phyloP scores from a whole-genome alignment of 1,140 invertebrate genomes.

The Hyphantria cunea region DNA sequence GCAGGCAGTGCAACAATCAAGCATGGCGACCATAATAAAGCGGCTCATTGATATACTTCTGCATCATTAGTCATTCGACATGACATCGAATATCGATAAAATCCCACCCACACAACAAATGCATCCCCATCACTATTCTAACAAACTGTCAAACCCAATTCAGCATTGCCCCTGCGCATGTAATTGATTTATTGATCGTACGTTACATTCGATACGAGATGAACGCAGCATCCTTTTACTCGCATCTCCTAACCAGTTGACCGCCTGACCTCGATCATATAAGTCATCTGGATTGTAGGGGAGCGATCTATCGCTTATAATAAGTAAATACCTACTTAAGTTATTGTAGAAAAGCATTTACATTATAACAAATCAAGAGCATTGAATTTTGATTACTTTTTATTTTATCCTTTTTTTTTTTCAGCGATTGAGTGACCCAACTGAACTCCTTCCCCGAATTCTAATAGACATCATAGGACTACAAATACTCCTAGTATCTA shows the following conservation, averaged over 20 bases:
- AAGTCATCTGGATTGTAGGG: conserved; percentile 57
- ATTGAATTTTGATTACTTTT: no score
- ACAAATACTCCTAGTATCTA: no score
- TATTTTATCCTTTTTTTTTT: no score
- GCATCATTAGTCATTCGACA: no score
- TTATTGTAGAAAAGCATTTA: background rate
- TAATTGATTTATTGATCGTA: conserved; percentile 82
- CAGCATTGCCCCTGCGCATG: conserved; percentile 72
- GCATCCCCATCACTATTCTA: conserved; percentile 58
- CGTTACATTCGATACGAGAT: conserved; percentile 76
- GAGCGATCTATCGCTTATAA: conserved; percentile 23
- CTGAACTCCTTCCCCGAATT: no score
- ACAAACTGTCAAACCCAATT: conserved; percentile 79
- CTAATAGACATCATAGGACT: no score
- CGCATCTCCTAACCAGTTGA: conserved; percentile 66
- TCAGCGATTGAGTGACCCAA: no score
- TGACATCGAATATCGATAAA: conserved; percentile 10
- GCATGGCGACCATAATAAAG: no score
- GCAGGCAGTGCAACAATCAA: no score
- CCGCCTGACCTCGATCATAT: conserved; percentile 67
- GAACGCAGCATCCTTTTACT: conserved; percentile 68
- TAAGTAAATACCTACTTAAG: background rate
- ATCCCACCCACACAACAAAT: conserved; percentile 36
- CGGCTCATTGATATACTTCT: no score
- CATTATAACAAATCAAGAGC: no score